Evolutionary conservation across 2,888 invertebrate species (phyloP).

Genomic region (Phortica okadai): DNA sequence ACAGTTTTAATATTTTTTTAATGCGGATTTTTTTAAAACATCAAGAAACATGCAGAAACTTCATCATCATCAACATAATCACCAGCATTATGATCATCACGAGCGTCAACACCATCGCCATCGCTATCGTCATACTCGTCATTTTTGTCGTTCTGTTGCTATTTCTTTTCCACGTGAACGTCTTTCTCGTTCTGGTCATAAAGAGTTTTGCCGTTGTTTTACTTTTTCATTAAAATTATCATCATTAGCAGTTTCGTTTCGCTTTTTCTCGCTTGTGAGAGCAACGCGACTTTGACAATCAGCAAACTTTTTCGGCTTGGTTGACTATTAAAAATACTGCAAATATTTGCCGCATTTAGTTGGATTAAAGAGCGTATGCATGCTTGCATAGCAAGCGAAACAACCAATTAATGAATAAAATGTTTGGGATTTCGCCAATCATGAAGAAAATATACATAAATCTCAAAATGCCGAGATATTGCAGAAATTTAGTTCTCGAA

Average conservation of each 20-base stretch:
- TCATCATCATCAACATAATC: not conserved
- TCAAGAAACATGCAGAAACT: not conserved
- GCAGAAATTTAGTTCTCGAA: too few relatives aligned
- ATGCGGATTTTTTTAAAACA: too few relatives aligned
- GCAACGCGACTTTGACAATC: not conserved
- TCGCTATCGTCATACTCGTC: not conserved
- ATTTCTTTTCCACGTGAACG: not conserved
- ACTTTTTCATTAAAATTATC: conserved; percentile 58
- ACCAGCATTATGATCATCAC: not conserved
- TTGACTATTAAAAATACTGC: conserved; percentile 5
- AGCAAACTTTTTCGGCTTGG: not conserved
- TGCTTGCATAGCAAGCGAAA: not conserved
- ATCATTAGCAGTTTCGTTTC: conserved; percentile 50
- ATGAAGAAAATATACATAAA: too few relatives aligned
- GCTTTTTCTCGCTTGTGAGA: not conserved
- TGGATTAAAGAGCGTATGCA: not conserved
- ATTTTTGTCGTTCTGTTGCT: not conserved
- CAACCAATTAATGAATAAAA: not conserved
- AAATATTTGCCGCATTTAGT: conserved; percentile 22
- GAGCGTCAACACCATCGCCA: not conserved
- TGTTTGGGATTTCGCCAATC: not conserved
- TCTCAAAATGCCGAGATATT: too few relatives aligned
- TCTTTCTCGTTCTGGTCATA: not conserved
- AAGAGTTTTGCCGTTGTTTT: conserved; percentile 46
- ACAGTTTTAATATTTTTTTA: too few relatives aligned